Base-by-base conservation (phyloP, 2,888 invertebrate genomes). In the Eristalis arbustorum region DNA sequence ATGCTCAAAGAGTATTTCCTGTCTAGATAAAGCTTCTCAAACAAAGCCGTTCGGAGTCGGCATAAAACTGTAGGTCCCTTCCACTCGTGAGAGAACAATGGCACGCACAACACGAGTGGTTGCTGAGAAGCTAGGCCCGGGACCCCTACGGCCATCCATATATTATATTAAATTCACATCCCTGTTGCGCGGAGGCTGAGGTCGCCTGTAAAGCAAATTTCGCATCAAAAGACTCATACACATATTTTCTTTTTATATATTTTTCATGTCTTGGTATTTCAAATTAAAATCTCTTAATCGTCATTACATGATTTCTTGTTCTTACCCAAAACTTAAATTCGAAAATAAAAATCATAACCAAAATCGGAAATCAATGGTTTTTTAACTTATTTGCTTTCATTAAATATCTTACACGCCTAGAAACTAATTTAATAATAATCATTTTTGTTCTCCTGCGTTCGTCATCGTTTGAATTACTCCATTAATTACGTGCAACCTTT, bases 341-440 rank as follows among this genome's bases (percentile, higher is more conserved):
- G 1, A 31, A 56, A 69, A 77, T 63, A 49, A 69, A 31, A 62
- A 28, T 14, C 1, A 40, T 18, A 66, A 37, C 31, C 34, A 18
- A 64, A 80, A 74, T 63, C 57, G 59, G 40, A 80, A 69, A 68
- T 22, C 56, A 75, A 25, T 2, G 3, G 3, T 3, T 25, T 25
- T 87, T 83, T 68, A 69, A 67, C 78, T 75, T 83, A 72, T 63
- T 72, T 83, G 57, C n/a, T 76, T 82, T 84, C 72, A 62, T 68
- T 83, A 28, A 83, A 75, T 79, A 83, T 79, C 87, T 87, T 87
- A 87, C 83, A 83, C 72, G 78, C 42, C 87, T 87, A 87, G 34
- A 83, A 82, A 76, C 81, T 81, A 81, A 31, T 22, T 73, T 78
- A 18, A 57, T 67, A 49, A 62, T 73, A 64, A 66, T 69, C 13